Percentiles rank a stretch among this genome's conserved stretches.
Evolutionary conservation across 1,140 invertebrate genomes (phyloP).

Genomic region (Philotrypesis tridentata): DNA sequence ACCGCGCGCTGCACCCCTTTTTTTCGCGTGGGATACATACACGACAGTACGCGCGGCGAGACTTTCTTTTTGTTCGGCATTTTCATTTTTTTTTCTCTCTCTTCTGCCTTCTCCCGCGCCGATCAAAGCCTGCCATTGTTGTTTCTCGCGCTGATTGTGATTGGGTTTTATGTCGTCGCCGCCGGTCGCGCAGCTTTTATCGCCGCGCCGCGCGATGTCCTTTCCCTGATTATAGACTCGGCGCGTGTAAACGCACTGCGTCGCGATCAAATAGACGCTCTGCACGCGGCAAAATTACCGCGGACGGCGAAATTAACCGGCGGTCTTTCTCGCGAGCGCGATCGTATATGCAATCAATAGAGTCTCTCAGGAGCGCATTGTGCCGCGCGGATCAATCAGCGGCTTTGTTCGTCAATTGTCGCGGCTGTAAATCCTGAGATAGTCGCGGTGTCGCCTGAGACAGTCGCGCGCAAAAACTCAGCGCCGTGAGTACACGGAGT

Average conservation of each 20-base stretch:
- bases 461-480: no score
- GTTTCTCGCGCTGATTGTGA: background rate
- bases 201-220: background rate
- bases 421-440: no score
- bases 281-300: no score
- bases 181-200: background rate
- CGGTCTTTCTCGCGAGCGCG: background rate
- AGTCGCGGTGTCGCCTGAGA: no score
- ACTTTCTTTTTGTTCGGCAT: background rate
- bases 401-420: no score
- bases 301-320: background rate
- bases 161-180: background rate
- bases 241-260: no score
- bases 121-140: background rate
- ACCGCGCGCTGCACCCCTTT: background rate
- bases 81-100: no score
- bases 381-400: background rate
- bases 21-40: background rate
- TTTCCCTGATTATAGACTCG: background rate
- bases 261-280: no score
- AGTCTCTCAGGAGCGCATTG: background rate
- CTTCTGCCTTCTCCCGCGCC: no score
- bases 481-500: background rate
- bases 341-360: background rate
- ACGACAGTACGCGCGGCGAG: no score